Conservation (phyloP, 2,113 vertebrate genomes). For the Litocranius walleri region DNA sequence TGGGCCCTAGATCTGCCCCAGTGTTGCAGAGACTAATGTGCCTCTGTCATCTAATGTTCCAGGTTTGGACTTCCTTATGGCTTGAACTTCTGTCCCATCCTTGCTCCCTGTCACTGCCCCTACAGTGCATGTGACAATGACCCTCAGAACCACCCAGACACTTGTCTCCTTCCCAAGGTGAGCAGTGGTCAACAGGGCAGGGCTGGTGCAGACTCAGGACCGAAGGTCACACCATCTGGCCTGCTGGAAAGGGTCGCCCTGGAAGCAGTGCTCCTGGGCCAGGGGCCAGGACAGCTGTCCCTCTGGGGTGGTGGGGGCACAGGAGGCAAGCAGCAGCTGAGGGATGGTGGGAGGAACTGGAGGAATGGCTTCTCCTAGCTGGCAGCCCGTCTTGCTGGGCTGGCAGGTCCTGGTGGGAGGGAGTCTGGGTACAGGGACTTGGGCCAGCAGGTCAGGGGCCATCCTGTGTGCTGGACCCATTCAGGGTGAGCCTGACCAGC, state of each 20-base stretch:
- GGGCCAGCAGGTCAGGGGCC: not conserved
- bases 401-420: not conserved
- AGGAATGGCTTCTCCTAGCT: not conserved
- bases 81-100: too few relatives aligned
- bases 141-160: rapidly evolving
- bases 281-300: not conserved
- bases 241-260: not conserved
- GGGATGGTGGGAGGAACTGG: not conserved
- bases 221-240: not conserved
- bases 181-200: not conserved
- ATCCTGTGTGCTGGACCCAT: not conserved
- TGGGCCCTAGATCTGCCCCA: not conserved
- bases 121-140: not conserved
- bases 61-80: too few relatives aligned
- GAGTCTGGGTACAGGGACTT: not conserved
- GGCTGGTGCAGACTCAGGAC: not conserved
- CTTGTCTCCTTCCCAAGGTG: not conserved
- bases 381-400: not conserved
- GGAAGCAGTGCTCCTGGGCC: not conserved
- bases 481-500: not conserved
- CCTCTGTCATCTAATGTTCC: not conserved
- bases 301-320: not conserved
- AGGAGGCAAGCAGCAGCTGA: not conserved
- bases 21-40: not conserved
- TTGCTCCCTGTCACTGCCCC: not conserved